These are phyloP conservation scores for Nezara viridula DNA, from an alignment of 2,888 invertebrate genomes.

Conservation along the genomic window DNA sequence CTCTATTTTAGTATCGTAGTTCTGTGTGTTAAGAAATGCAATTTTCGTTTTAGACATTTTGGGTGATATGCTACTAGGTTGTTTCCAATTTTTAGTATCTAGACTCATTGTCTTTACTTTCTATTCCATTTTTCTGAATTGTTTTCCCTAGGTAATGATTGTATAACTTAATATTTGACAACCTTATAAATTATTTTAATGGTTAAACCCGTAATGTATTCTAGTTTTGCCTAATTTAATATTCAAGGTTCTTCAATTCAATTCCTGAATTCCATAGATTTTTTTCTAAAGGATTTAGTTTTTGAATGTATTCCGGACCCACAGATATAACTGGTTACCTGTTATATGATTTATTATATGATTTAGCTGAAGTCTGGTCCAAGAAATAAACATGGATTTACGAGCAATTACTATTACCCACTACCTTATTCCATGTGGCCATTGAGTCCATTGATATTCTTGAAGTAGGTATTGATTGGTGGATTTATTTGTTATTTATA, in stretches of 20 bases:
- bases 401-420: not conserved
- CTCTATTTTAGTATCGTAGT: too few relatives aligned
- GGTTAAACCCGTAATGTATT: not conserved
- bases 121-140: too few relatives aligned
- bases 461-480: not conserved
- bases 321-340: not conserved
- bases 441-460: not conserved
- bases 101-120: too few relatives aligned
- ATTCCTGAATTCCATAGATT: not conserved
- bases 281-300: not conserved
- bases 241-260: not conserved
- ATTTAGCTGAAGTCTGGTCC: not conserved
- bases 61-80: too few relatives aligned
- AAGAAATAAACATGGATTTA: not conserved
- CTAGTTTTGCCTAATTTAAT: not conserved
- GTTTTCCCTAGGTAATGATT: not conserved
- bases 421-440: not conserved
- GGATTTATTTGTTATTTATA: not conserved
- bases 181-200: not conserved
- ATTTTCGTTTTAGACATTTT: too few relatives aligned
- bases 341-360: too few relatives aligned
- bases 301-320: not conserved
- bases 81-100: too few relatives aligned
- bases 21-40: too few relatives aligned
- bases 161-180: not conserved